Percentiles rank a stretch among this genome's conserved stretches.
Conservation (phyloP, 2,113 vertebrate genomes). For the Cephalopterus ornatus region DNA sequence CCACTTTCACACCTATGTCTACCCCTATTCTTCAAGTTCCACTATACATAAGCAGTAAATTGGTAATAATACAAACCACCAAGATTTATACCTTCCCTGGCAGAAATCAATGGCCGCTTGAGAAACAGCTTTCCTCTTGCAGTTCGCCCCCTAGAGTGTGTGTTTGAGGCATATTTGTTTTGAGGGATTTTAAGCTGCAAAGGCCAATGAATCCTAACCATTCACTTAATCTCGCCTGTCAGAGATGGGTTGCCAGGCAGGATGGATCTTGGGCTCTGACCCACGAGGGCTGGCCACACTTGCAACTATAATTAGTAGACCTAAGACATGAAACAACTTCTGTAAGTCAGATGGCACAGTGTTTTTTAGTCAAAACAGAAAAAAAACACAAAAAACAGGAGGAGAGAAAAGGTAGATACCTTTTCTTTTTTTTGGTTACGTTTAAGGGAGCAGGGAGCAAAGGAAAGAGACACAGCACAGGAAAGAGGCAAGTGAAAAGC, state of each 20-base stretch:
- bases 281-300: not conserved
- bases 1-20: not conserved
- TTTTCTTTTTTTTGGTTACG: fast-evolving
- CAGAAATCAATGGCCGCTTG: not conserved
- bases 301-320: not conserved
- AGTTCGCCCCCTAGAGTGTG: not conserved
- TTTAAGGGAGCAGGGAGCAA: not conserved
- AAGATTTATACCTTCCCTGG: not conserved
- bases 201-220: not conserved
- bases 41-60: not conserved
- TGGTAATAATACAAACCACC: not conserved
- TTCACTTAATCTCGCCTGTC: not conserved
- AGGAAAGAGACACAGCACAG: not conserved
- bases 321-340: not conserved
- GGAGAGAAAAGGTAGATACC: not conserved
- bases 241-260: not conserved
- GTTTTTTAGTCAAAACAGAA: not conserved
- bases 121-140: not conserved
- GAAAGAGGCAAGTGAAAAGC: slow-evolving; percentile 50
- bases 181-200: not conserved
- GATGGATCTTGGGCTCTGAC: not conserved
- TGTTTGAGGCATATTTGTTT: not conserved
- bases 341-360: not conserved
- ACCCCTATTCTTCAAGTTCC: not conserved
- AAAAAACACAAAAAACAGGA: not conserved